These are phyloP conservation scores for Nysson spinosus DNA, from an alignment of 2,888 invertebrate genomes.

Conservation along the genomic window DNA sequence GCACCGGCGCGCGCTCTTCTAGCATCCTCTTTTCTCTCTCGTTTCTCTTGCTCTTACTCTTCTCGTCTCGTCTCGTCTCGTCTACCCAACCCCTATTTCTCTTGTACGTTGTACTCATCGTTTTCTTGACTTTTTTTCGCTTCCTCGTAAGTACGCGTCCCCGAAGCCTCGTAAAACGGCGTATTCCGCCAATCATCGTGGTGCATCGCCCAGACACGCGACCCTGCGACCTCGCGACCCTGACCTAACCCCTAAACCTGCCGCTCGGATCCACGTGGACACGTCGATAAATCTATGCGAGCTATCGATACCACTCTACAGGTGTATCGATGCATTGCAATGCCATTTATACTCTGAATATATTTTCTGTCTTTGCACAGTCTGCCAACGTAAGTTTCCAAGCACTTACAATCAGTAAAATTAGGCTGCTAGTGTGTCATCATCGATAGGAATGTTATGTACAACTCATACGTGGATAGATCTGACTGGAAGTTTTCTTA, in stretches of 20 bases:
- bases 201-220: conserved; percentile 50
- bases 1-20: conserved; percentile 48
- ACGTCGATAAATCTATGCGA: conserved; percentile 48
- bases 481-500: too few species aligned
- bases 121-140: conserved; percentile 22
- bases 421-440: too few species aligned
- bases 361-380: too few species aligned
- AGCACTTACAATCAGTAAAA: too few species aligned
- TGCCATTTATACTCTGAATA: too few species aligned
- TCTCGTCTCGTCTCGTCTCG: not conserved
- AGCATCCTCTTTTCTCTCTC: conserved; percentile 22
- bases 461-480: too few species aligned
- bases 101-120: conserved; percentile 6
- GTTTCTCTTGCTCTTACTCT: conserved; percentile 5
- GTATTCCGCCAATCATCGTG: conserved; percentile 67
- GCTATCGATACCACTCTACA: conserved; percentile 22
- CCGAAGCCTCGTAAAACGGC: conserved; percentile 65
- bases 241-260: conserved; percentile 40
- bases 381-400: too few species aligned
- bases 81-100: conserved; percentile 7
- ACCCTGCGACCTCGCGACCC: conserved; percentile 46
- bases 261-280: conserved; percentile 34
- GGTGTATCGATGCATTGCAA: not conserved
- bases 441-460: too few species aligned
- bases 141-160: conserved; percentile 45